Conservation (phyloP, 2,113 vertebrate species). For the Cettia cetti region DNA sequence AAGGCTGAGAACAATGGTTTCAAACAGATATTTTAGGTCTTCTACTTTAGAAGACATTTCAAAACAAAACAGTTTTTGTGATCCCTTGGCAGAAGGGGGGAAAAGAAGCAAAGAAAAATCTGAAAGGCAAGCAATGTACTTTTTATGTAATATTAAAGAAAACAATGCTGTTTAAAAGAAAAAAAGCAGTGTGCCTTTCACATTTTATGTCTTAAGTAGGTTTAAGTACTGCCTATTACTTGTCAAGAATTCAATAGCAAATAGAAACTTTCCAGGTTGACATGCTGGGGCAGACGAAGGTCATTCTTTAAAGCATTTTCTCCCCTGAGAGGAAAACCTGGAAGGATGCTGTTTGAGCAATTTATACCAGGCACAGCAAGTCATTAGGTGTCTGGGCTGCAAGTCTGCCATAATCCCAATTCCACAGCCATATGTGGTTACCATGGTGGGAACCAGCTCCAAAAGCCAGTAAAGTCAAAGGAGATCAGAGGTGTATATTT, state of each 20-base stretch:
- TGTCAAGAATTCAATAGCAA: slow-evolving; percentile 66
- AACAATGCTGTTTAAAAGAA: not conserved
- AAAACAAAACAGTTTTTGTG: not conserved
- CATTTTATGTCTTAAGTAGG: slow-evolving; percentile 50
- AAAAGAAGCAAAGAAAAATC: not conserved
- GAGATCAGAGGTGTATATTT: not conserved
- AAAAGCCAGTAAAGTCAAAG: not conserved
- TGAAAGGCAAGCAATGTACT: not conserved
- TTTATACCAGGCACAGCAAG: slow-evolving; percentile 61
- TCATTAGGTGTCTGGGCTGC: slow-evolving; percentile 52
- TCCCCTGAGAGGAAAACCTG: slow-evolving; percentile 68
- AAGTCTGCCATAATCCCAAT: slow-evolving; percentile 25
- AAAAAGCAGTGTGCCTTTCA: not conserved
- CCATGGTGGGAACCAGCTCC: slow-evolving; percentile 5
- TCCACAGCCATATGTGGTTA: slow-evolving; percentile 38
- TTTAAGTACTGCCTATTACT: slow-evolving; percentile 65
- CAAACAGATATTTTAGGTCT: not conserved
- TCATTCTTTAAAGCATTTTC: slow-evolving; percentile 66
- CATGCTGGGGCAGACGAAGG: slow-evolving; percentile 54
- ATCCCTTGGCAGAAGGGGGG: not conserved
- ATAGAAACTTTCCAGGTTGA: slow-evolving; percentile 68
- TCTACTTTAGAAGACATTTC: not conserved
- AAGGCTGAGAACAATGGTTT: not conserved
- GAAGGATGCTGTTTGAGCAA: slow-evolving; percentile 70
- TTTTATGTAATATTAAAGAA: slow-evolving; percentile 13